These are phyloP conservation scores for Phalloptychus januarius DNA, from an alignment of 2,797 vertebrate genomes.

Conservation along the genomic window DNA sequence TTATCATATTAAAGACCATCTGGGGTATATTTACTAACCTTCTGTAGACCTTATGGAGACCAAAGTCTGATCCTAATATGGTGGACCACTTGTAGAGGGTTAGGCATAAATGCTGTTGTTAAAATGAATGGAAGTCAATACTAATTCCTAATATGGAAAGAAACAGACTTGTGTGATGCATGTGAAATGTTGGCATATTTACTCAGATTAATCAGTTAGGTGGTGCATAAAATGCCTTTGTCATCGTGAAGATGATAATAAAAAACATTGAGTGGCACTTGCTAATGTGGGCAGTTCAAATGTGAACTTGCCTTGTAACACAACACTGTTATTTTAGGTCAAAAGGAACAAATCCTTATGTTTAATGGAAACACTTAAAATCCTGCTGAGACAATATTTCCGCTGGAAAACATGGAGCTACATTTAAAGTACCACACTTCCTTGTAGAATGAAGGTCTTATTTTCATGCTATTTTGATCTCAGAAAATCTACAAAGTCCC, in stretches of 20 bases:
- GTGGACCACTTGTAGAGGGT: background rate
- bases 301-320: slow-evolving; percentile 67
- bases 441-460: slow-evolving; percentile 2
- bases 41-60: too few species aligned
- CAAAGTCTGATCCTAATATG: too few species aligned
- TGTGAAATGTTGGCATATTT: slow-evolving; percentile 63
- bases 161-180: slow-evolving; percentile 16
- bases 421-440: slow-evolving; percentile 17
- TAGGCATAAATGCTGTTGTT: background rate
- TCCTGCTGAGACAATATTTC: slow-evolving; percentile 59
- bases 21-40: background rate
- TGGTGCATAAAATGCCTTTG: slow-evolving; percentile 66
- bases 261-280: slow-evolving; percentile 53
- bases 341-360: slow-evolving; percentile 56
- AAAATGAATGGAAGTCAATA: background rate
- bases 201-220: slow-evolving; percentile 71
- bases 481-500: slow-evolving; percentile 12
- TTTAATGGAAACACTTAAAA: slow-evolving; percentile 62
- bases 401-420: background rate
- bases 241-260: slow-evolving; percentile 59
- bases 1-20: background rate
- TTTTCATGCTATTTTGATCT: slow-evolving; percentile 18
- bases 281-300: slow-evolving; percentile 63
- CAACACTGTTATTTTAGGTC: slow-evolving; percentile 64
- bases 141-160: background rate